Percentiles rank a stretch among this genome's conserved stretches.
phyloP scores from a whole-genome alignment of 2,888 invertebrate genomes.

The Dasypogon diadema region DNA sequence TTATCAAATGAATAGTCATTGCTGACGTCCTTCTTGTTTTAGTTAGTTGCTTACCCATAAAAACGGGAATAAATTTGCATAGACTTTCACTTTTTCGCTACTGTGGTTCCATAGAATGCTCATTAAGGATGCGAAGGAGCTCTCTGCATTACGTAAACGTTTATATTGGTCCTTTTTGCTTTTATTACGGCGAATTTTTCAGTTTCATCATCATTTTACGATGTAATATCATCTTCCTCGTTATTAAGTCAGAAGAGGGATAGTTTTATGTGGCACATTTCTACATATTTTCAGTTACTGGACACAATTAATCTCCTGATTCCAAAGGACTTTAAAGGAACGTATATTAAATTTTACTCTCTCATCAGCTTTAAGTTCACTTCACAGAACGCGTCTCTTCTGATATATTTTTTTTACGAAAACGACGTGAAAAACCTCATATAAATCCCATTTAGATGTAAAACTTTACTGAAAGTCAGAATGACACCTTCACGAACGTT shows the following conservation, averaged over 20 bases:
- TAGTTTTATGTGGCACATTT: too few relatives aligned
- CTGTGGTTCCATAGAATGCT: too few relatives aligned
- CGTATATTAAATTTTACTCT: too few relatives aligned
- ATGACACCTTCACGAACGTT: neutral
- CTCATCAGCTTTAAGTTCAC: too few relatives aligned
- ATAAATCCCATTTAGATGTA: too few relatives aligned
- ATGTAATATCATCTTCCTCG: constrained; percentile 14
- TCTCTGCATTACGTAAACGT: constrained; percentile 29
- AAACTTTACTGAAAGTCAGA: too few relatives aligned
- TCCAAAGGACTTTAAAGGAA: too few relatives aligned
- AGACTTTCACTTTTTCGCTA: constrained; percentile 32
- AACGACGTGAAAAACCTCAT: too few relatives aligned
- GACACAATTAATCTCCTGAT: too few relatives aligned
- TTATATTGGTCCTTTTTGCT: constrained; percentile 18
- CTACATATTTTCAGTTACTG: too few relatives aligned
- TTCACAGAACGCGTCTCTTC: too few relatives aligned
- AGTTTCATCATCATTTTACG: constrained; percentile 19
- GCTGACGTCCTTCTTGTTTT: constrained; percentile 4
- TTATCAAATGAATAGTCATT: constrained; percentile 37
- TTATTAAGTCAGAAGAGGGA: constrained; percentile 9
- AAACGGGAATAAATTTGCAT: constrained; percentile 41
- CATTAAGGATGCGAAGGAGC: constrained; percentile 18
- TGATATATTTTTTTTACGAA: too few relatives aligned
- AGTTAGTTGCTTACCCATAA: constrained; percentile 23
- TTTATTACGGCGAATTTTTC: constrained; percentile 16